phyloP scores from a whole-genome alignment of 2,797 vertebrate genomes.

The Chlorospingus semifuscus region DNA sequence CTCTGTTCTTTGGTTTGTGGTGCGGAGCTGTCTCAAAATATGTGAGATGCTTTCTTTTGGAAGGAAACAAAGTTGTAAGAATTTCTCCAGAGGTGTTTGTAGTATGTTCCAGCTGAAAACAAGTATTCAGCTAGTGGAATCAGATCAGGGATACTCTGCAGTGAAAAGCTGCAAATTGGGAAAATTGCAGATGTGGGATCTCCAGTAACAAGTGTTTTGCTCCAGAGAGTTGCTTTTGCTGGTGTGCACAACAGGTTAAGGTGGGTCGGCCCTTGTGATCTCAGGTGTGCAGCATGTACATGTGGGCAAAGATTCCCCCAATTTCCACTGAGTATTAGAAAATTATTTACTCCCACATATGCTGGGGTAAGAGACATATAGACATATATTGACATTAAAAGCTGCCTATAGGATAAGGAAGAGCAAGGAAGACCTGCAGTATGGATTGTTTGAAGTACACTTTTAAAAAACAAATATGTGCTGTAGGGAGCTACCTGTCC shows the following conservation, averaged over 20 bases:
- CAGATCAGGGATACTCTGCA: neutral
- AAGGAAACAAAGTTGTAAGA: neutral
- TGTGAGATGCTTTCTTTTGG: neutral
- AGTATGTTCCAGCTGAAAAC: neutral
- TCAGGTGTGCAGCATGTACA: neutral
- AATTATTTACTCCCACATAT: neutral
- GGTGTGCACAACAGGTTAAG: neutral
- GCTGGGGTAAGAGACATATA: neutral
- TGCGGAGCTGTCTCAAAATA: neutral
- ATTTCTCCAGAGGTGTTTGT: neutral
- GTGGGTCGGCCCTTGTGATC: neutral
- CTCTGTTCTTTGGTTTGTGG: neutral
- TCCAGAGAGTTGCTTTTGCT: neutral
- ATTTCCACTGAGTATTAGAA: neutral
- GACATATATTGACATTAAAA: neutral
- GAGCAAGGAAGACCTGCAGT: neutral
- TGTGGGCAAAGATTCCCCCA: neutral
- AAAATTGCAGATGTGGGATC: neutral
- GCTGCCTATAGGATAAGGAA: neutral
- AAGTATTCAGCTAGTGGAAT: neutral
- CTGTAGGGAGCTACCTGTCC: neutral
- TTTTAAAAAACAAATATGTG: neutral
- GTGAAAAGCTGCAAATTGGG: neutral
- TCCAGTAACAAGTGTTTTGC: neutral
- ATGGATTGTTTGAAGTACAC: neutral